Percentiles rank a stretch among this genome's conserved stretches.
Conservation (phyloP, 2,113 vertebrate genomes). For the Engraulis encrasicolus region DNA sequence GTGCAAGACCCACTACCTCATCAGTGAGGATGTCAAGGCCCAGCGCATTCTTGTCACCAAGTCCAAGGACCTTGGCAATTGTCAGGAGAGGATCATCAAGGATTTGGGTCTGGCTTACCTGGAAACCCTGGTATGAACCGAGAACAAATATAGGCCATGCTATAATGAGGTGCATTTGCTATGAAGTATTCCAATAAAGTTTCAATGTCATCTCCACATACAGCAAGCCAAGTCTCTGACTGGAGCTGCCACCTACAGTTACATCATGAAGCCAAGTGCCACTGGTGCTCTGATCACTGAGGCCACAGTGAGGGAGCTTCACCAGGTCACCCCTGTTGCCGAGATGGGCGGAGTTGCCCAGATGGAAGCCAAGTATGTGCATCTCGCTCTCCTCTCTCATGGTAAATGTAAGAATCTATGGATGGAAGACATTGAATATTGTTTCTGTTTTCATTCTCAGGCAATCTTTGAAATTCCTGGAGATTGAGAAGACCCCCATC, state of each 20-base stretch:
- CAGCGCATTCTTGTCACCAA: conserved; percentile 69
- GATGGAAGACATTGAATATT: neutral
- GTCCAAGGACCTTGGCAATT: conserved; percentile 79
- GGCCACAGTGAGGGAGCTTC: conserved; percentile 73
- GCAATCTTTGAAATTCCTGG: conserved; percentile 71
- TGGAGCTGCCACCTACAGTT: conserved; percentile 72
- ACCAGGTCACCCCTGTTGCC: conserved; percentile 76
- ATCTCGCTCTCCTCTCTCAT: neutral
- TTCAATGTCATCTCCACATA: neutral
- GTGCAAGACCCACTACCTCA: conserved; percentile 81
- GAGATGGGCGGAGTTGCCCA: conserved; percentile 76
- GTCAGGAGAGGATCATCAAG: conserved; percentile 76
- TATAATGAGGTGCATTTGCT: neutral
- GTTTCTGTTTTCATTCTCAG: conserved; percentile 62
- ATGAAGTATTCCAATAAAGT: neutral
- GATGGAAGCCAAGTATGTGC: conserved; percentile 75
- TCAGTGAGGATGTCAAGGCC: conserved; percentile 76
- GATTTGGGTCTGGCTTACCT: conserved; percentile 75
- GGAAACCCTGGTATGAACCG: conserved; percentile 54
- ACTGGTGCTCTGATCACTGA: conserved; percentile 70
- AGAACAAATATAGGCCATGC: neutral
- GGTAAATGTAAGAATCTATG: neutral
- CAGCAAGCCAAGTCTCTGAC: conserved; percentile 76
- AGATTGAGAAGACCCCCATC: conserved; percentile 56
- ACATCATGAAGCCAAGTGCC: conserved; percentile 72